Evolutionary conservation across 64 coral and sea anemone genomes (phyloP).

Genomic region (Stichodactyla mertensii): DNA sequence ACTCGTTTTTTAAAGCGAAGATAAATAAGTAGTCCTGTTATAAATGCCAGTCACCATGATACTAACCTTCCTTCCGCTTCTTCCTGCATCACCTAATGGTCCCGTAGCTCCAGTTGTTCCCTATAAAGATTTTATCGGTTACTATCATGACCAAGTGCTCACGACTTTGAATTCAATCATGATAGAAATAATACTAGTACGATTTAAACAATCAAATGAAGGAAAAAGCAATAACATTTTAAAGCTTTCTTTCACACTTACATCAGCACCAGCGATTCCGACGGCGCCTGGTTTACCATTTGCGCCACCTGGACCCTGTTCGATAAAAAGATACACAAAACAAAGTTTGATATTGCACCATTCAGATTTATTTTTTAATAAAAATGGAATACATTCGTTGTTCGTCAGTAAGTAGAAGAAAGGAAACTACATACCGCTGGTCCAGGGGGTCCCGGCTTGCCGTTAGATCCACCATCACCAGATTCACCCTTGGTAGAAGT

Average conservation of each 20-base stretch:
- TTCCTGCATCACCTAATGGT: slow-evolving; percentile 3
- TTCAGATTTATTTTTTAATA: background rate
- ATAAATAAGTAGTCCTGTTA: too few species aligned
- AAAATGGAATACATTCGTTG: too few species aligned
- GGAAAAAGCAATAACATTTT: too few species aligned
- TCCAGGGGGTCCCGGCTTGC: slow-evolving; percentile 38
- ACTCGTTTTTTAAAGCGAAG: too few species aligned
- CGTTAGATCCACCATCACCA: slow-evolving; percentile 29
- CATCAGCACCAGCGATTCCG: slow-evolving; percentile 1
- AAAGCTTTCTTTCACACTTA: slow-evolving; percentile 5
- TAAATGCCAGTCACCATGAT: background rate
- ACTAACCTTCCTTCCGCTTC: slow-evolving; percentile 35
- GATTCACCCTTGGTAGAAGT: slow-evolving; percentile 16
- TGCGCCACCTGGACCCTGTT: background rate
- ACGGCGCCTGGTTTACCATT: background rate
- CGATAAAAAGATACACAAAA: background rate
- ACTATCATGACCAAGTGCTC: too few species aligned
- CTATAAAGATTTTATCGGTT: slow-evolving; percentile 5
- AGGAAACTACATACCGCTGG: slow-evolving; percentile 28
- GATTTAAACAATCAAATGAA: too few species aligned
- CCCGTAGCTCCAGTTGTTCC: slow-evolving; percentile 14
- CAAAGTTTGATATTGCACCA: background rate
- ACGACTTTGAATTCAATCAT: too few species aligned
- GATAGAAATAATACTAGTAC: too few species aligned
- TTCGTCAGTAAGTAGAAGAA: background rate